Evolutionary conservation across 2,113 vertebrate species (phyloP).

Genomic region (Heteronetta atricapilla): DNA sequence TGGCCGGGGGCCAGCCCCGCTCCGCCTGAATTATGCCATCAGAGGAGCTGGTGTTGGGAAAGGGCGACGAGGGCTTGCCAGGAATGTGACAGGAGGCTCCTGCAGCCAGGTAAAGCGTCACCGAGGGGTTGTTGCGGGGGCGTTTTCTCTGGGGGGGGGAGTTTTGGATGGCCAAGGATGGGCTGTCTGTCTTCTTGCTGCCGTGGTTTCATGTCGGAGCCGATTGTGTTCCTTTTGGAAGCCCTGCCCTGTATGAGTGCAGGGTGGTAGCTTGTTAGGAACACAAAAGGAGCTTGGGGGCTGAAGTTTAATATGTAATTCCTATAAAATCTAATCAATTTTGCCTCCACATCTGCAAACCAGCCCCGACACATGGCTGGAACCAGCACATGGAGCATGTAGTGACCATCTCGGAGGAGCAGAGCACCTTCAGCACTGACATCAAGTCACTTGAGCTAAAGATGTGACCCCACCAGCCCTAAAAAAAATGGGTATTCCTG

Average conservation of each 20-base stretch:
- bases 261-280: conserved; percentile 18
- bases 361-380: not conserved
- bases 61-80: conserved; percentile 17
- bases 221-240: not conserved
- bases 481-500: not conserved
- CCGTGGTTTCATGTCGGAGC: not conserved
- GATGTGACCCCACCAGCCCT: not conserved
- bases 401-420: not conserved
- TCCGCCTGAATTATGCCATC: conserved; percentile 25
- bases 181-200: not conserved
- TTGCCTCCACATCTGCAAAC: not conserved
- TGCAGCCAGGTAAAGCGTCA: conserved; percentile 38
- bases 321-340: not conserved
- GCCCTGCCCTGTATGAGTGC: not conserved
- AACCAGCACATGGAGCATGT: not conserved
- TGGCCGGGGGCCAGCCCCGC: conserved; percentile 47
- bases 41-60: conserved; percentile 19
- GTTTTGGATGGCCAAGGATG: not conserved
- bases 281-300: not conserved
- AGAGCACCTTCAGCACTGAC: not conserved
- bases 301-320: not conserved
- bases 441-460: not conserved
- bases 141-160: not conserved
- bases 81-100: conserved; percentile 9
- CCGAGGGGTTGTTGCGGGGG: not conserved